Conservation (phyloP, 2,797 vertebrate genomes). For the Pogoniulus pusillus region DNA sequence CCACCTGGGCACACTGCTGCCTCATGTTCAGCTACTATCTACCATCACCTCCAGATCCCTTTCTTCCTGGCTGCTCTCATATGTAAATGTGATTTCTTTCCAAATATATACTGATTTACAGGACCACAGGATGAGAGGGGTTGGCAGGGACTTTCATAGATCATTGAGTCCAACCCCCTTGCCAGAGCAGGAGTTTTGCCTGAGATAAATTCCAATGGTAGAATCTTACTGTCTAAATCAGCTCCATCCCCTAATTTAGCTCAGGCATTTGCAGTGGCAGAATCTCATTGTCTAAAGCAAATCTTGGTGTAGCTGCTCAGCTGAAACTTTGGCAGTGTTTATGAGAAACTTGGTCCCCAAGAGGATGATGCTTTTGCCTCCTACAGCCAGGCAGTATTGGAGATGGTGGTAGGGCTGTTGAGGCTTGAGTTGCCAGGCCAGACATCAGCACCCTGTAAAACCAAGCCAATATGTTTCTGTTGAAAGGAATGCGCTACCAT, state of each 20-base stretch:
- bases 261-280: too few species aligned
- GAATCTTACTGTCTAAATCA: background rate
- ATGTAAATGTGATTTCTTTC: background rate
- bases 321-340: background rate
- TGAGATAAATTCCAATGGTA: background rate
- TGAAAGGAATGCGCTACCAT: constrained; percentile 76
- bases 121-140: too few species aligned
- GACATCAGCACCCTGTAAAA: constrained; percentile 74
- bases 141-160: too few species aligned
- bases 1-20: too few species aligned
- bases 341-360: background rate
- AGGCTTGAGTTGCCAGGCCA: constrained; percentile 51
- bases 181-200: background rate
- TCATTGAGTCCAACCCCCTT: too few species aligned
- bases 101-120: background rate
- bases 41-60: too few species aligned
- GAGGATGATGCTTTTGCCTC: background rate
- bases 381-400: background rate
- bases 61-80: too few species aligned
- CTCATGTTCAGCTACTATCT: too few species aligned
- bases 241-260: too few species aligned
- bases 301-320: background rate
- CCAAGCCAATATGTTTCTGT: constrained; percentile 68
- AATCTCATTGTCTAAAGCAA: background rate
- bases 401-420: background rate